Evolutionary conservation across 2,113 vertebrate species (phyloP).

Genomic region (Sander vitreus): DNA sequence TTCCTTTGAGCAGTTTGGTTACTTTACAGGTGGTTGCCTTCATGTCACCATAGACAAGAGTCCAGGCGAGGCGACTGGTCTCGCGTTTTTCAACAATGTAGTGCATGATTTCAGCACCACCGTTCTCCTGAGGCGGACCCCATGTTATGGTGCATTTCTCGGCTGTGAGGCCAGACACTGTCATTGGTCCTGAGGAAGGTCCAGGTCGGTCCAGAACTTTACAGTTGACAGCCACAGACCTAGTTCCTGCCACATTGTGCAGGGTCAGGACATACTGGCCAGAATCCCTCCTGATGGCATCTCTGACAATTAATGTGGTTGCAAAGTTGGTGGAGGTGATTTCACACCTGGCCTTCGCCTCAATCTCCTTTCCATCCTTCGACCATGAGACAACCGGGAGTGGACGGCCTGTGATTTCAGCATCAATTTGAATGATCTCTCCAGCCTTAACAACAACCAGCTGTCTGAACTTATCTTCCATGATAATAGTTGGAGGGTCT

Average conservation of each 20-base stretch:
- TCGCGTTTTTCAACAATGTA: constrained; percentile 98
- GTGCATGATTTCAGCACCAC: constrained; percentile 95
- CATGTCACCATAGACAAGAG: constrained; percentile 92
- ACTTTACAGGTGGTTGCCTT: constrained; percentile 96
- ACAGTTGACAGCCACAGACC: constrained; percentile 92
- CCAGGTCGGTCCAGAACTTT: constrained; percentile 98
- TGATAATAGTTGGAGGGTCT: constrained; percentile 94
- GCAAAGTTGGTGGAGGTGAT: constrained; percentile 89
- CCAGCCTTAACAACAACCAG: constrained; percentile 94
- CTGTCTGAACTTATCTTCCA: constrained; percentile 94
- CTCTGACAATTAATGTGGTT: constrained; percentile 91
- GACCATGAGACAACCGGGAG: constrained; percentile 94
- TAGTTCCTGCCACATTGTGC: constrained; percentile 96
- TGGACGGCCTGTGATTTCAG: constrained; percentile 94
- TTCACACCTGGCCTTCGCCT: constrained; percentile 94
- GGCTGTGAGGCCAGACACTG: constrained; percentile 91
- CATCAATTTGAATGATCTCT: constrained; percentile 93
- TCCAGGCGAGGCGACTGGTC: constrained; percentile 97
- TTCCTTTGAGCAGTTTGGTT: constrained; percentile 95
- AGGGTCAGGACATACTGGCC: constrained; percentile 95
- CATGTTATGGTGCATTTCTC: constrained; percentile 95
- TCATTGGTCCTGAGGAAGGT: constrained; percentile 93
- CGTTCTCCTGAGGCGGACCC: constrained; percentile 96
- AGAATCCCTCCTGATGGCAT: constrained; percentile 92
- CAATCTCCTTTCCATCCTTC: constrained; percentile 96